Evolutionary conservation across 2,888 invertebrate genomes (phyloP), one percentile per base, ranked within the genome.

Genomic region (Sussaba pulchella): DNA sequence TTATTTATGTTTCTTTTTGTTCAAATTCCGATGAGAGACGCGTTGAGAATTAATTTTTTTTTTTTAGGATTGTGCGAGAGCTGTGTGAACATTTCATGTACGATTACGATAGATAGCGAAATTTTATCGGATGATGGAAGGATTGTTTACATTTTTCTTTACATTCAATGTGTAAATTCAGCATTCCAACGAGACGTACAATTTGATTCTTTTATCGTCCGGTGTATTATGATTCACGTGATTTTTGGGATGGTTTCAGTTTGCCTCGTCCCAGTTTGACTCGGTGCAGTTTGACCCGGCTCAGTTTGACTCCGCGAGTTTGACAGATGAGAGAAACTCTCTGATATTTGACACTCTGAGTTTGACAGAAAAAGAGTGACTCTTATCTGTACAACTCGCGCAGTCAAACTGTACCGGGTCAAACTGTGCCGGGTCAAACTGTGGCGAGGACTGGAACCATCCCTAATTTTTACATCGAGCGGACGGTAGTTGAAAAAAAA

Each of bases 91-190:
- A 24, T 47, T 24, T 71, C 59, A 52, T 67, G 36, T 54, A 72
- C 10, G 31, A 43, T 66, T 64, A 59, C 64, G 52, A 74, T 80
- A 80, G 80, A 39, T 75, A 72, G 75, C 45, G 52, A 76, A 61
- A 63, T 52, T 72, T 80, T 76, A 57, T 66, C 66, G 54, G 72
- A 57, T 43, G 36, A 9, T 10, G 10, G 14, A 24, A 45, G 50
- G 17, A 17, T 57, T 52, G 43, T 43, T 31, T n/a, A 8, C 31
- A 12, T 21, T 54, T 31, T 36, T 39, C 61, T 39, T 45, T 43
- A 61, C 47, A 6, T 47, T 47, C 14, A 14, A 12, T 66, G 12
- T 31, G 39, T 31, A 59, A 39, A 59, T 50, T 64, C 45, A 39
- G 63, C 66, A 77, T 77, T 77, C 69, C 81, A 73, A 59, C 47